phyloP scores from a whole-genome alignment of 2,797 vertebrate genomes.

The Eidolon dupreanum region DNA sequence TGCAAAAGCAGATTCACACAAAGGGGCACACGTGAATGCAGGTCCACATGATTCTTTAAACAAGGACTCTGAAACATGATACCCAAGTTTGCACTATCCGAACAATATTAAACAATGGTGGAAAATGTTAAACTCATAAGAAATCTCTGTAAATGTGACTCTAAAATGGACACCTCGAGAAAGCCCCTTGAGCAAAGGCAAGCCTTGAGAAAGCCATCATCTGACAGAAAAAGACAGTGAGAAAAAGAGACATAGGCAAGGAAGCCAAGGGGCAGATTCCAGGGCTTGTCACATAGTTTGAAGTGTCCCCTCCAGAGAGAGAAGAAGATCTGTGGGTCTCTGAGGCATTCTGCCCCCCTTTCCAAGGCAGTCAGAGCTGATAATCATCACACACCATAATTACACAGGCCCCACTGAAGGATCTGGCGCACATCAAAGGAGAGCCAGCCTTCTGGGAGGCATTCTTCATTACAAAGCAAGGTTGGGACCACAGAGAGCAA shows the following conservation, averaged over 20 bases:
- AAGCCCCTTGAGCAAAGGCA: neutral
- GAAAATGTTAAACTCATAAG: neutral
- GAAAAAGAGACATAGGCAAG: neutral
- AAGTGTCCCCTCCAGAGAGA: neutral
- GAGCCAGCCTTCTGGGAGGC: neutral
- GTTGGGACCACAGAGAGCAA: neutral
- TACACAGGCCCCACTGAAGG: neutral
- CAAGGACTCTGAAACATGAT: neutral
- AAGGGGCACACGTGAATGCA: neutral
- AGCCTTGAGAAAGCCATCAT: slow-evolving; percentile 23
- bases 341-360: rapidly evolving
- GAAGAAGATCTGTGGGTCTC: neutral
- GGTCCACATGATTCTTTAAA: neutral
- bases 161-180: neutral
- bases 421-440: neutral
- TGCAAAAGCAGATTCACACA: neutral
- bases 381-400: neutral
- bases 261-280: neutral
- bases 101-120: neutral
- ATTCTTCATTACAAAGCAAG: neutral
- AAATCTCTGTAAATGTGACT: neutral
- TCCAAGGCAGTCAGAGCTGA: neutral
- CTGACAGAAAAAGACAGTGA: neutral
- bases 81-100: neutral
- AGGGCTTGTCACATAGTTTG: neutral